phyloP scores from a whole-genome alignment of 2,888 invertebrate species.

The Spilosoma lubricipeda region DNA sequence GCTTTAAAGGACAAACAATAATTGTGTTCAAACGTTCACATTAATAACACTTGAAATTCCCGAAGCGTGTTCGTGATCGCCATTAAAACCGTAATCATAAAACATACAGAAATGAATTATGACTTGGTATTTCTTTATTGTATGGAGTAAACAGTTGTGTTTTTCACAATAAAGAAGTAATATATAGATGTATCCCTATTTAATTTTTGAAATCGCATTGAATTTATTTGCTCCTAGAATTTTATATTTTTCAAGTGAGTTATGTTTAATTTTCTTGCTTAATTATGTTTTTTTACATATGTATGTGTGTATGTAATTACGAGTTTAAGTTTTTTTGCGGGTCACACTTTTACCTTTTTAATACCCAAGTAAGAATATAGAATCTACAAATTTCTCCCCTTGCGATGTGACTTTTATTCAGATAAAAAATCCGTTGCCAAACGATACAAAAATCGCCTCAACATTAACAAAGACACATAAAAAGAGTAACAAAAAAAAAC shows the following conservation, averaged over 20 bases:
- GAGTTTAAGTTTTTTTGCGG: too few relatives aligned
- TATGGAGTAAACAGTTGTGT: too few relatives aligned
- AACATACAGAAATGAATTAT: not conserved
- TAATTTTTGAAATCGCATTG: not conserved
- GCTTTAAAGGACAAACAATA: not conserved
- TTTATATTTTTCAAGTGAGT: too few relatives aligned
- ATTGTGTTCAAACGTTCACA: not conserved
- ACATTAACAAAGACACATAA: too few relatives aligned
- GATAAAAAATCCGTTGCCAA: too few relatives aligned
- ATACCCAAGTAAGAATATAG: not conserved
- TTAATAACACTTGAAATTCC: not conserved
- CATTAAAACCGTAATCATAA: slow-evolving; percentile 1
- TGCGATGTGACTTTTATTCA: too few relatives aligned
- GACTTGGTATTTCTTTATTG: not conserved
- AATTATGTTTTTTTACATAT: too few relatives aligned
- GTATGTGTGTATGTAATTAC: too few relatives aligned
- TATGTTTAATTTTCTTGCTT: too few relatives aligned
- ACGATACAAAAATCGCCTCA: too few relatives aligned
- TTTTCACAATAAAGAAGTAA: not conserved
- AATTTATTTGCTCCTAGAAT: not conserved
- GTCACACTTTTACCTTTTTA: not conserved
- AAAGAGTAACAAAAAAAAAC: too few relatives aligned
- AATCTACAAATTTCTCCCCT: too few relatives aligned
- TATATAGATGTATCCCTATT: not conserved
- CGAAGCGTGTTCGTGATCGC: slow-evolving; percentile 1